Evolutionary conservation across 2,888 invertebrate genomes (phyloP).

Genomic region (Caenorhabditis sinica): DNA sequence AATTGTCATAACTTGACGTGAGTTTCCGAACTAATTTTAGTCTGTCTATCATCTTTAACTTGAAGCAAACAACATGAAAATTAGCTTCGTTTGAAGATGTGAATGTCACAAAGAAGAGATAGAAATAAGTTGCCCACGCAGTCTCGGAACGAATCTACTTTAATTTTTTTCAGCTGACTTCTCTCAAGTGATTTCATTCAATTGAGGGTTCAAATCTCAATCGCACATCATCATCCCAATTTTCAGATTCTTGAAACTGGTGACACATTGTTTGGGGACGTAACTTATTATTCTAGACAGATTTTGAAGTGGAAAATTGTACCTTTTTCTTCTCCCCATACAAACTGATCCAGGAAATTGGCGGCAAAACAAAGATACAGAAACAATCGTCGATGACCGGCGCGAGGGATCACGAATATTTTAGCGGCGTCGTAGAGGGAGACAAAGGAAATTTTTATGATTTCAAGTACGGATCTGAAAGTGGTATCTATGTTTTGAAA

Average conservation of each 20-base stretch:
- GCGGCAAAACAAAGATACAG: conserved; percentile 78
- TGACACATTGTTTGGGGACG: conserved; percentile 19
- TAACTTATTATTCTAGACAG: conserved; percentile 13
- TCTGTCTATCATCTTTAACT: conserved; percentile 10
- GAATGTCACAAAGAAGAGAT: conserved; percentile 33
- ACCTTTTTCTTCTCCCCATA: conserved; percentile 82
- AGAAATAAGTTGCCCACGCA: conserved; percentile 45
- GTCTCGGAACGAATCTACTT: conserved; percentile 29
- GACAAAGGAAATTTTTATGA: conserved; percentile 70
- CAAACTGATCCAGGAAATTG: conserved; percentile 80
- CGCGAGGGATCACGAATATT: conserved; percentile 71
- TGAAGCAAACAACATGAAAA: conserved; percentile 50
- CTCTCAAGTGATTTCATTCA: conserved; percentile 19
- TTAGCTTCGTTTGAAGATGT: conserved; percentile 49
- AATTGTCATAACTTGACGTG: conserved; percentile 32
- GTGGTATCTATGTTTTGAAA: background rate
- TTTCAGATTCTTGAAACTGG: background rate
- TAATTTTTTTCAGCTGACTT: background rate
- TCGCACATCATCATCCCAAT: background rate
- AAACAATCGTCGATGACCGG: conserved; percentile 73
- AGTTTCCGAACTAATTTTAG: conserved; percentile 26
- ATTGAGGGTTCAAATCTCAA: conserved; percentile 23
- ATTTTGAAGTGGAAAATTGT: conserved; percentile 17
- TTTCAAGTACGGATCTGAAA: conserved; percentile 59
- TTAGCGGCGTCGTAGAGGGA: conserved; percentile 74